phyloP scores from a whole-genome alignment of 2,797 vertebrate species.

The Dromococcyx pavoninus region DNA sequence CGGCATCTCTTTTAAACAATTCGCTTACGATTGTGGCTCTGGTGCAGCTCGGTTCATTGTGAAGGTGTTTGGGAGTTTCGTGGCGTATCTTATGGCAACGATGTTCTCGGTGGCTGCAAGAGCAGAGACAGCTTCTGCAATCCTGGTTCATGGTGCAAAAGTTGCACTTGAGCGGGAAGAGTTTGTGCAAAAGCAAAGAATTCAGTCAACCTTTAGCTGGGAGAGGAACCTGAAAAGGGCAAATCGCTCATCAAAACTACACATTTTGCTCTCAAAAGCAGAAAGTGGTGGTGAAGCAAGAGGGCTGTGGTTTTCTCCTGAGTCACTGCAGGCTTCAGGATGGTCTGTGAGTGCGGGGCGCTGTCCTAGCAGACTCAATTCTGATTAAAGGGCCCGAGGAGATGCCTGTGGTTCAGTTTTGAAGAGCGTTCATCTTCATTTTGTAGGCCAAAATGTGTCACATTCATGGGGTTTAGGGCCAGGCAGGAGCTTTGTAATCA shows the following conservation, averaged over 20 bases:
- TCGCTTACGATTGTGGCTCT: background rate
- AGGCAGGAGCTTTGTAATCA: background rate
- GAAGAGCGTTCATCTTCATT: background rate
- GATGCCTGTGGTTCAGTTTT: slow-evolving; percentile 23
- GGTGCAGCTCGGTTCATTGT: background rate
- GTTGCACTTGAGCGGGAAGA: background rate
- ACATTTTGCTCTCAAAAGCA: background rate
- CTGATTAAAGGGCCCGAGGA: slow-evolving; percentile 1
- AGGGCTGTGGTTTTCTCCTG: background rate
- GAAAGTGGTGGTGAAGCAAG: background rate
- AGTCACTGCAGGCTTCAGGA: background rate
- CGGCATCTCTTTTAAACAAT: background rate
- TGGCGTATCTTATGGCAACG: background rate
- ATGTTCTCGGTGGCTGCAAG: background rate
- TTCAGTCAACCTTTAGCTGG: background rate
- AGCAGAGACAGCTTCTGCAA: background rate
- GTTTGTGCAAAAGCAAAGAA: background rate
- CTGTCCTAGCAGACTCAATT: background rate
- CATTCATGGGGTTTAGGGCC: background rate
- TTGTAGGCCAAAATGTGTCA: background rate
- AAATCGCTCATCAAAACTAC: background rate
- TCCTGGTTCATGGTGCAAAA: background rate
- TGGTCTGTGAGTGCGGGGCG: background rate
- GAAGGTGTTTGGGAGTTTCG: background rate
- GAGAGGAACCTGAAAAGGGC: background rate